Conservation (phyloP, 2,113 vertebrate genomes). For the Saccopteryx leptura region DNA sequence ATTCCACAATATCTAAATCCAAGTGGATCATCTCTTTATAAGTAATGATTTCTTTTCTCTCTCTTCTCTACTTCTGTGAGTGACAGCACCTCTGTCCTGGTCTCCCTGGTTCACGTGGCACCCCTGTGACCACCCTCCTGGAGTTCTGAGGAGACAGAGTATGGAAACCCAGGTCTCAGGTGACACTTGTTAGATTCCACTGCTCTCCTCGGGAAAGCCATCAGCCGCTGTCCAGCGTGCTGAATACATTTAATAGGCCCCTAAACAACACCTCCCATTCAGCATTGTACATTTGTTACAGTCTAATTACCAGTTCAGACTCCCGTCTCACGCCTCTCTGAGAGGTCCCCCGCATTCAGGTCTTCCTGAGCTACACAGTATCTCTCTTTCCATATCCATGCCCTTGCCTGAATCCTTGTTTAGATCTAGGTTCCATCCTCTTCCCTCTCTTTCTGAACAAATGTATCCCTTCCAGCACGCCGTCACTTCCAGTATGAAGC, state of each 20-base stretch:
- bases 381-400: background rate
- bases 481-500: background rate
- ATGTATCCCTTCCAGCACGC: background rate
- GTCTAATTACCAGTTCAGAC: background rate
- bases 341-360: background rate
- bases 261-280: background rate
- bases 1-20: background rate
- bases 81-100: background rate
- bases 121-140: accelerated
- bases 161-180: background rate
- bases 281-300: background rate
- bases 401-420: background rate
- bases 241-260: background rate
- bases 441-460: background rate
- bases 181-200: background rate
- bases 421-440: too few relatives aligned
- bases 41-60: background rate
- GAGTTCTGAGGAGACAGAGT: background rate
- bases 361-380: background rate
- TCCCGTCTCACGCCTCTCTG: too few relatives aligned
- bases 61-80: background rate
- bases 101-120: too few relatives aligned
- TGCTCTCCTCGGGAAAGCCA: too few relatives aligned
- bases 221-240: too few relatives aligned
- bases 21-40: background rate